Base-by-base conservation (phyloP, 2,888 invertebrate species). In the Homarus gammarus region DNA sequence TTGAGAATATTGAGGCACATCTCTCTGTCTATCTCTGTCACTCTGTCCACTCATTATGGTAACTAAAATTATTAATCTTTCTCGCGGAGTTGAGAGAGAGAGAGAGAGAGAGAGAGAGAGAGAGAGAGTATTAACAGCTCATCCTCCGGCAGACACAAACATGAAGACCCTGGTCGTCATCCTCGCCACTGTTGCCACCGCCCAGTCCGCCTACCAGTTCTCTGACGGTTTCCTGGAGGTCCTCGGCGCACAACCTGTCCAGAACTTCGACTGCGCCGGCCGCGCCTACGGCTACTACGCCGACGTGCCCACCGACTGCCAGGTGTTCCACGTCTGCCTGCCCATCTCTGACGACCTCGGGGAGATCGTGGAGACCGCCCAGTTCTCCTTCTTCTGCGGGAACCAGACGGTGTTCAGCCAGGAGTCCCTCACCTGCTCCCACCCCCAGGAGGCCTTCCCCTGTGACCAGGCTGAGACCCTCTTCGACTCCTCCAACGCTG, bases 251-350 rank as follows among this genome's bases (percentile, higher is more conserved):
- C 72, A 85, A n/a, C 22, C 78, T 31, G 33, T 85, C 78, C 77
- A 64, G 78, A n/a, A 64, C 36, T 85, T 85, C 85, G 49, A 64
- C 49, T 85, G 85, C 68, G 78, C 68, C 70, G 85, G 85, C 10
- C 85, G 85, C 49, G 78, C 85, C 68, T 85, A 78, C 36, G 85
- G 85, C 22, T 85, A 85, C 85, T 85, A 78, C 78, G 85, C 85
- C n/a, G 85, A 85, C 51, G 85, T 85, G 77, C 68, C 40, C 36
- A 85, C 77, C 27, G 85, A 85, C 33, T 85, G 85, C 51, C 31
- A 40, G 22, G 33, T 85, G 51, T 85, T 85, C 78, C 85, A 85
- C 64, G 68, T 85, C 44, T 85, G 85, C 68, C 38, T 33, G 10
- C 85, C 85, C 27, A 68, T 85, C 85, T 78, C 31, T 33, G 85